phyloP scores from a whole-genome alignment of 2,888 invertebrate species.

The Mythimna albipuncta region DNA sequence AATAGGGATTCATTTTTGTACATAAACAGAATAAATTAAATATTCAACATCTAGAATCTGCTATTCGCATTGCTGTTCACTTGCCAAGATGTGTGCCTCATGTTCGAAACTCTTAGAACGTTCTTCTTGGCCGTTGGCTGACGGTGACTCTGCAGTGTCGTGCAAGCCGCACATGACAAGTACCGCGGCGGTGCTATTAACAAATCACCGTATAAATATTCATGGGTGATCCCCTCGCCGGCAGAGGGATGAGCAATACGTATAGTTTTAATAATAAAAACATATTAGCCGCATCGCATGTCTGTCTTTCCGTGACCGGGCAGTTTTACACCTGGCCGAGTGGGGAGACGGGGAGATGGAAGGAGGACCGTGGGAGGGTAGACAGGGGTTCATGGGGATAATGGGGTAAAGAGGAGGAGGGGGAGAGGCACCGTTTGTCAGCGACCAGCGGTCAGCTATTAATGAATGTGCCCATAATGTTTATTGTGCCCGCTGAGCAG shows the following conservation, averaged over 20 bases:
- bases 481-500: conserved; percentile 87
- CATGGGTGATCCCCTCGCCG: conserved; percentile 83
- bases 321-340: conserved; percentile 89
- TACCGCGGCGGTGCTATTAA: conserved; percentile 70
- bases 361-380: conserved; percentile 72
- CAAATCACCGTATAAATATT: conserved; percentile 89
- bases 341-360: conserved; percentile 76
- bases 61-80: neutral
- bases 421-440: conserved; percentile 86
- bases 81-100: conserved; percentile 4
- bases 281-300: conserved; percentile 90
- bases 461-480: conserved; percentile 89
- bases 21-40: neutral
- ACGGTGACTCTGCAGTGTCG: conserved; percentile 25
- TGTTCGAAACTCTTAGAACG: neutral
- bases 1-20: too few relatives aligned
- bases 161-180: conserved; percentile 43
- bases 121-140: conserved; percentile 8
- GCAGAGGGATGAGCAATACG: conserved; percentile 82
- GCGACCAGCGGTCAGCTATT: conserved; percentile 88
- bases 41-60: neutral
- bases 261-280: conserved; percentile 88
- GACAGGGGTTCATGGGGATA: conserved; percentile 76
- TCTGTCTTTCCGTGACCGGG: conserved; percentile 89
- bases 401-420: conserved; percentile 77